Evolutionary conservation across 2,888 invertebrate species (phyloP).

Genomic region (Diarsia dahlii): DNA sequence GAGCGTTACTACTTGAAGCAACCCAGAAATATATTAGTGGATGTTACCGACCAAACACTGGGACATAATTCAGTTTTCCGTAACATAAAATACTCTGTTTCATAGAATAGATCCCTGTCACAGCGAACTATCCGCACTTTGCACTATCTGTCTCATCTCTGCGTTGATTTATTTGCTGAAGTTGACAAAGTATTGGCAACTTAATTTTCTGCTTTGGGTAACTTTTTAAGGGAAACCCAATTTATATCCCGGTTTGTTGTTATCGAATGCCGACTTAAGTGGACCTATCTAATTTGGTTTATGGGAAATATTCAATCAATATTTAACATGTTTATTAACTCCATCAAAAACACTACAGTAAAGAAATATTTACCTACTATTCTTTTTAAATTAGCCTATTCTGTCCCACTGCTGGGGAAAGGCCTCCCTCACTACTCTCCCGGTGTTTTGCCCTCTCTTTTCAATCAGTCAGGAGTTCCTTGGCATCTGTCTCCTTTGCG

Average conservation of each 20-base stretch:
- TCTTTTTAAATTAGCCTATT: no score
- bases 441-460: no score
- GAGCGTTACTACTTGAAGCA: constrained; percentile 74
- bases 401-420: no score
- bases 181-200: constrained; percentile 59
- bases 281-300: neutral
- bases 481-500: neutral
- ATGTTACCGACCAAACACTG: constrained; percentile 74
- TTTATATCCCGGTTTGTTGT: constrained; percentile 28
- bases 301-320: neutral
- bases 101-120: constrained; percentile 63
- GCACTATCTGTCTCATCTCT: constrained; percentile 76
- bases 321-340: neutral
- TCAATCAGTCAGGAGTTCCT: no score
- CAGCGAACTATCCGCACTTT: constrained; percentile 60
- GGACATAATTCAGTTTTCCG: constrained; percentile 76
- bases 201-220: constrained; percentile 52
- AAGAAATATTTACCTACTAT: neutral
- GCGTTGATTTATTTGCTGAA: constrained; percentile 77
- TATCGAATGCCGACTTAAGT: neutral
- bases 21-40: constrained; percentile 74
- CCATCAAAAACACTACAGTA: no score
- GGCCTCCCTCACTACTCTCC: no score
- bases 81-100: constrained; percentile 75
- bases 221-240: constrained; percentile 45